phyloP scores from a whole-genome alignment of 2,113 vertebrate genomes.

The Tragelaphus buxtoni region DNA sequence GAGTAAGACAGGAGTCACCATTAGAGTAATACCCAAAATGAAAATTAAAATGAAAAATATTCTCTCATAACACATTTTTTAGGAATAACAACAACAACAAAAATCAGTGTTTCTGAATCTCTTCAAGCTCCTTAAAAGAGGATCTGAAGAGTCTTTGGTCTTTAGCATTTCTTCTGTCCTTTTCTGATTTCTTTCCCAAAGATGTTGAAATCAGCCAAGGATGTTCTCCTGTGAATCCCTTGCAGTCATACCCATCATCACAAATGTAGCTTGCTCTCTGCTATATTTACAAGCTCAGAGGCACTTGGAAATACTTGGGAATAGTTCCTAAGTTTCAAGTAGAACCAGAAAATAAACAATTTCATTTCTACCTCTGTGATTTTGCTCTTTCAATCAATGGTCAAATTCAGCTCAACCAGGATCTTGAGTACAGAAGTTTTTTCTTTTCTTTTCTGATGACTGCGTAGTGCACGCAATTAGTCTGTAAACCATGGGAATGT shows the following conservation, averaged over 20 bases:
- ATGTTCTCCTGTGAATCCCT: neutral
- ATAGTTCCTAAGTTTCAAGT: conserved; percentile 33
- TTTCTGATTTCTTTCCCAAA: neutral
- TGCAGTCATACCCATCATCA: neutral
- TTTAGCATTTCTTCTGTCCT: neutral
- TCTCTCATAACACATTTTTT: neutral
- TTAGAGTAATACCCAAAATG: neutral
- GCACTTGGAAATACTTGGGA: conserved; percentile 2
- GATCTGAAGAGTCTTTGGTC: neutral
- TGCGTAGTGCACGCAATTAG: neutral
- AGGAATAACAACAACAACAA: neutral
- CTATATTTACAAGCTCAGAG: neutral
- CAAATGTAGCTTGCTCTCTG: neutral
- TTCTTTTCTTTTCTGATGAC: conserved; percentile 43
- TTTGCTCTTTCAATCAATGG: conserved; percentile 31
- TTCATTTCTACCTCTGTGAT: conserved; percentile 28
- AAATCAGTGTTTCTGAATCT: neutral
- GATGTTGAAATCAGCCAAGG: neutral
- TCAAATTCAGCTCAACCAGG: conserved; percentile 52
- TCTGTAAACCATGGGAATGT: conserved; percentile 41
- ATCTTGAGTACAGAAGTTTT: conserved; percentile 49
- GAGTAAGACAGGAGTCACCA: neutral
- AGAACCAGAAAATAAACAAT: conserved; percentile 48
- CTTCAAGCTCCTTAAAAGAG: neutral
- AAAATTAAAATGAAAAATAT: conserved; percentile 1